These are phyloP conservation scores for Phytoseiulus persimilis DNA, from an alignment of 2,888 invertebrate species.

Conservation along the genomic window DNA sequence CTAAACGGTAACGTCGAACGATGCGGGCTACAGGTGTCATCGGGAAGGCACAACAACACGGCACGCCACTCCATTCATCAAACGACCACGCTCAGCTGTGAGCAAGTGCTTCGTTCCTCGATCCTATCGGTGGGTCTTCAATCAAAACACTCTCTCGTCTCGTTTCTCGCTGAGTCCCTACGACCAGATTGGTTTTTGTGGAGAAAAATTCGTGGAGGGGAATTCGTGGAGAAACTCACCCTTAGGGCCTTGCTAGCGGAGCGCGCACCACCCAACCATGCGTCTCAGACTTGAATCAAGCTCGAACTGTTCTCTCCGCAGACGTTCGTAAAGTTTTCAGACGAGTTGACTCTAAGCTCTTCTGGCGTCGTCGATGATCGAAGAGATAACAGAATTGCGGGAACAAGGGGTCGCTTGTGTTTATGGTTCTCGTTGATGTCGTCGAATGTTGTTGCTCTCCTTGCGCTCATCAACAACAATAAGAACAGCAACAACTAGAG, in stretches of 20 bases:
- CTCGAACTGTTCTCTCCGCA: not conserved
- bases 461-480: not conserved
- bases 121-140: too few relatives aligned
- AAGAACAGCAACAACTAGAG: not conserved
- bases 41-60: not conserved
- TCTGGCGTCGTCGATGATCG: not conserved
- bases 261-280: not conserved
- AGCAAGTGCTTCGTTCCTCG: not conserved
- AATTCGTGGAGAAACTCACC: not conserved
- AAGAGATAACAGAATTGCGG: not conserved
- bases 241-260: not conserved
- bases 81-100: not conserved
- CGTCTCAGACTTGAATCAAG: not conserved
- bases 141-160: not conserved
- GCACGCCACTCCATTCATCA: not conserved
- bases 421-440: too few relatives aligned
- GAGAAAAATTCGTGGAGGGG: not conserved
- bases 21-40: conserved; percentile 5
- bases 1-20: not conserved
- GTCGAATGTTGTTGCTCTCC: not conserved
- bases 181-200: not conserved
- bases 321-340: not conserved
- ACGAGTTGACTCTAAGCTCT: not conserved
- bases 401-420: not conserved
- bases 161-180: not conserved